These are phyloP conservation scores for Pelochelys cantorii DNA, from an alignment of 2,797 vertebrate genomes.

Conservation along the genomic window DNA sequence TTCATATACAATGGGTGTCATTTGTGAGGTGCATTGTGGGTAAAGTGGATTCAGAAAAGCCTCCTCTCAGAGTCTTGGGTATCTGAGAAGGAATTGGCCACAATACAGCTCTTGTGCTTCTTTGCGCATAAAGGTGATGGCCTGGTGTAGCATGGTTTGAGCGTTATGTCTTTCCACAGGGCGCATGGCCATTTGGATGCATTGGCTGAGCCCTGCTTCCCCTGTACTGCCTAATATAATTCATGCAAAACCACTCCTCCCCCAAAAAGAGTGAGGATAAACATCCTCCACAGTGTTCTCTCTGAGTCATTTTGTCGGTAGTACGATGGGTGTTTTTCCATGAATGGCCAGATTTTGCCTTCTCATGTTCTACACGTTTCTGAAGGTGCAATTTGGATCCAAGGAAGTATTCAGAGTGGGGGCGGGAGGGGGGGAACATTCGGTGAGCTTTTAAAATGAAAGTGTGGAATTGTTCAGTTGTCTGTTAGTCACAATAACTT, in stretches of 20 bases:
- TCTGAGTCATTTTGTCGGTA: rapidly evolving
- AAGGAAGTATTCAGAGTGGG: neutral
- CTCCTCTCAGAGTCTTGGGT: neutral
- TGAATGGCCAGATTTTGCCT: rapidly evolving
- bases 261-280: too few species aligned
- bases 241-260: neutral
- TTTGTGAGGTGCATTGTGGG: neutral
- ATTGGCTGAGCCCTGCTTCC: neutral
- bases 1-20: rapidly evolving
- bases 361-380: neutral
- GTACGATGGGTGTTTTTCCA: neutral
- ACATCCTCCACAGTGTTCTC: neutral
- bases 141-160: neutral
- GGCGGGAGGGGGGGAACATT: neutral
- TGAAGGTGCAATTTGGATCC: neutral
- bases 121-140: neutral
- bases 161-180: neutral
- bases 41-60: neutral
- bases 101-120: neutral
- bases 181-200: neutral
- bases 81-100: neutral
- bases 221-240: neutral
- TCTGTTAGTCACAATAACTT: neutral
- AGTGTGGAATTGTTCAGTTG: neutral
- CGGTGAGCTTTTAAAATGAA: neutral